Evolutionary conservation across 2,888 invertebrate species (phyloP).

Genomic region (Onchidella celtica): DNA sequence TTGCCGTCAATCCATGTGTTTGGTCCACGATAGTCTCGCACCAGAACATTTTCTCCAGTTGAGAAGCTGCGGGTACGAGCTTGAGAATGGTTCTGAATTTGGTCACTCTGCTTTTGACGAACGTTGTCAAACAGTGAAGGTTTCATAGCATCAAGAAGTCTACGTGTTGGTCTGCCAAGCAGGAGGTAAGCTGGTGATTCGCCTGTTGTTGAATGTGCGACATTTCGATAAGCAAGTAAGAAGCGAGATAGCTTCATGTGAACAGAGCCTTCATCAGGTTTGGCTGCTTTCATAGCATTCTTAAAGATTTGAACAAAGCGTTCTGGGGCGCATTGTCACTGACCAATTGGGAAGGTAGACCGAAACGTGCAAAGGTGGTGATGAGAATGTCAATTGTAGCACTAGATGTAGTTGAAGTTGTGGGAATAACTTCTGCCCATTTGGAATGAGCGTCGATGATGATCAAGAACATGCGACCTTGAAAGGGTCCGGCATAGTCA

Average conservation of each 20-base stretch:
- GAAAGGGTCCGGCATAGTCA: conserved; percentile 61
- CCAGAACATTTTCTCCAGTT: too few relatives aligned
- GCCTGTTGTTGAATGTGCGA: not conserved
- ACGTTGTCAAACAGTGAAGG: too few relatives aligned
- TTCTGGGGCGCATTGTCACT: conserved; percentile 54
- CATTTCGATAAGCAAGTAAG: conserved; percentile 6
- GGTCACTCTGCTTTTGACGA: too few relatives aligned
- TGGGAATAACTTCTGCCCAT: not conserved
- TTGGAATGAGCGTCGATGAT: not conserved
- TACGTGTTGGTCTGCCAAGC: not conserved
- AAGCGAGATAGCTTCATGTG: conserved; percentile 1
- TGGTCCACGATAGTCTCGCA: too few relatives aligned
- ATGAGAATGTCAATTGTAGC: not conserved
- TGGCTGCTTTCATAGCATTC: conserved; percentile 5
- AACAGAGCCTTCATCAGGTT: not conserved
- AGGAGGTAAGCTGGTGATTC: not conserved
- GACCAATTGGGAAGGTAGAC: conserved; percentile 48
- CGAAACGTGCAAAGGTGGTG: not conserved
- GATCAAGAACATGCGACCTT: not conserved
- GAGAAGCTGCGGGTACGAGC: too few relatives aligned
- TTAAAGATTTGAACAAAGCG: not conserved
- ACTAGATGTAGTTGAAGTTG: not conserved
- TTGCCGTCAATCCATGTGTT: too few relatives aligned
- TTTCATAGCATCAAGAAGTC: too few relatives aligned
- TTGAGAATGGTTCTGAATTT: too few relatives aligned